Conservation (phyloP, 2,888 invertebrate species). For the Orthosia gracilis region DNA sequence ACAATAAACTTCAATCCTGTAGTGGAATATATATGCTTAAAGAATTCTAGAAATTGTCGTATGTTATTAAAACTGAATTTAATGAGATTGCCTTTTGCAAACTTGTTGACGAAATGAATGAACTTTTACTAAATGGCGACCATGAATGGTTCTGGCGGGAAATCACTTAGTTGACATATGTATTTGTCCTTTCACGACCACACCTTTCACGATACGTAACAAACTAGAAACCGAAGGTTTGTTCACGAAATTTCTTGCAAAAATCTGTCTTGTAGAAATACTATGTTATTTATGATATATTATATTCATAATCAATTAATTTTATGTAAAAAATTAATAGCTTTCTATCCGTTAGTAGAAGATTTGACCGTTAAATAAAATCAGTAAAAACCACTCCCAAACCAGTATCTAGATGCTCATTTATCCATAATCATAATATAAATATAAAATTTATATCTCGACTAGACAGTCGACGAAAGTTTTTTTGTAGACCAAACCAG, state of each 20-base stretch:
- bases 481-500: neutral
- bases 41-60: neutral
- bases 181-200: conserved; percentile 23
- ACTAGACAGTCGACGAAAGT: neutral
- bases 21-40: neutral
- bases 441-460: no score
- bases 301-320: conserved; percentile 3
- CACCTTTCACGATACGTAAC: neutral
- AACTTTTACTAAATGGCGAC: conserved; percentile 40
- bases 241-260: neutral
- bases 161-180: conserved; percentile 16
- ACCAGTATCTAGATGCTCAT: neutral
- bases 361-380: neutral
- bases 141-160: conserved; percentile 3
- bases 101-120: conserved; percentile 36
- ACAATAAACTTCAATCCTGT: neutral
- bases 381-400: neutral
- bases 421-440: conserved; percentile 1
- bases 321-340: neutral
- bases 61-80: conserved; percentile 26
- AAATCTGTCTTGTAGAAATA: neutral
- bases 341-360: conserved; percentile 11
- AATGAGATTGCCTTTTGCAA: neutral
- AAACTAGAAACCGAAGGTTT: conserved; percentile 27
- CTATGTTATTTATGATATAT: neutral